phyloP scores from a whole-genome alignment of 2,888 invertebrate species.

The Ischnura elegans region DNA sequence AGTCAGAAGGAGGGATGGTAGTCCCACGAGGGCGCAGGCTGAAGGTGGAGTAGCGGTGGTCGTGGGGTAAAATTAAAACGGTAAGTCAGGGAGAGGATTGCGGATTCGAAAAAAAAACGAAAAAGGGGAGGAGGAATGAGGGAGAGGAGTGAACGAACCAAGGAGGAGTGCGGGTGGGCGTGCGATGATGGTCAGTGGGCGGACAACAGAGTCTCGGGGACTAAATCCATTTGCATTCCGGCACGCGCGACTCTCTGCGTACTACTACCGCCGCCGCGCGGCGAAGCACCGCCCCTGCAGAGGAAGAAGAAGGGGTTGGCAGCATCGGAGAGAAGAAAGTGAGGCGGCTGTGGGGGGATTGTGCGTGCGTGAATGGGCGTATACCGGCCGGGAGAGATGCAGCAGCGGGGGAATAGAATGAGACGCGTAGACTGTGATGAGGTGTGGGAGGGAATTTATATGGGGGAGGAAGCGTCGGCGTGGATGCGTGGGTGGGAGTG shows the following conservation, averaged over 20 bases:
- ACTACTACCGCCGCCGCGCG: not conserved
- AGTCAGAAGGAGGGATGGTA: not conserved
- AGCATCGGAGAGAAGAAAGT: not conserved
- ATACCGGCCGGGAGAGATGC: too few relatives aligned
- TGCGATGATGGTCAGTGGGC: constrained; percentile 34
- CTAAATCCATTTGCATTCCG: constrained; percentile 56
- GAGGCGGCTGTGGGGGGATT: not conserved
- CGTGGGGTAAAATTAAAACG: not conserved
- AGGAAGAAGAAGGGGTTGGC: too few relatives aligned
- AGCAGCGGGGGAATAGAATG: not conserved
- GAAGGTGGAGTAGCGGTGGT: not conserved
- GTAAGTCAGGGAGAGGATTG: not conserved
- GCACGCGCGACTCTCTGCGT: constrained; percentile 11
- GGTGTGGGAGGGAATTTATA: constrained; percentile 33
- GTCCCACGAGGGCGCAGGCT: not conserved
- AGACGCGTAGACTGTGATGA: not conserved
- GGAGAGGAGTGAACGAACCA: not conserved
- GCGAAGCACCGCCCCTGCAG: not conserved
- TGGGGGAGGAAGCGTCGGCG: not conserved
- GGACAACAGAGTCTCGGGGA: constrained; percentile 6
- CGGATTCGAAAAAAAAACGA: not conserved
- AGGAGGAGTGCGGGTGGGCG: not conserved
- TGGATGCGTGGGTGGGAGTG: constrained; percentile 25
- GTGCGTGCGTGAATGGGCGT: not conserved
- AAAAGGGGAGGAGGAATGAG: not conserved